These are phyloP conservation scores for Equus quagga DNA, from an alignment of 2,113 vertebrate species.

Conservation along the genomic window DNA sequence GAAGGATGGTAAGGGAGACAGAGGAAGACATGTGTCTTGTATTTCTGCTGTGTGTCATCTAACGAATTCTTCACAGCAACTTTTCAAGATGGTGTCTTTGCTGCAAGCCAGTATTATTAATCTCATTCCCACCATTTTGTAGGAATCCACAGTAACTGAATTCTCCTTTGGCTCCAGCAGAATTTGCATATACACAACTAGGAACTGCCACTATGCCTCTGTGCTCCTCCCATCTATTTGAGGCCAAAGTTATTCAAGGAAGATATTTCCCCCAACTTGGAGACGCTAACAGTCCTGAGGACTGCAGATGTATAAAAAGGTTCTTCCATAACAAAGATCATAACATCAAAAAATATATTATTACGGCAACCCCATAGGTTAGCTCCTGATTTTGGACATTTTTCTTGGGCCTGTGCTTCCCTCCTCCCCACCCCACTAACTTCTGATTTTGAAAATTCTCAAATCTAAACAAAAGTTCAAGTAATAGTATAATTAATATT, in stretches of 20 bases:
- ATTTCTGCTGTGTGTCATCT: background rate
- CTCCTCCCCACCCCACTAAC: no score
- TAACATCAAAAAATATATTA: background rate
- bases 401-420: background rate
- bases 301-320: background rate
- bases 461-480: constrained; percentile 6
- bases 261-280: background rate
- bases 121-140: background rate
- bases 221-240: background rate
- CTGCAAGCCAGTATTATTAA: background rate
- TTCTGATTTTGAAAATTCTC: background rate
- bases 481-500: background rate
- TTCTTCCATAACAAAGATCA: constrained; percentile 8
- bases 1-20: background rate
- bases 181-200: background rate
- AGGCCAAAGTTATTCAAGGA: background rate
- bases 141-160: background rate
- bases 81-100: background rate
- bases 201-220: background rate
- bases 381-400: background rate
- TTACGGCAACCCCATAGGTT: background rate
- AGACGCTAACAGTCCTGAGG: background rate
- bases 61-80: background rate
- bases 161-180: background rate
- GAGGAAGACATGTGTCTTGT: background rate